Base-by-base conservation (phyloP, 2,888 invertebrate genomes). In the Diaphora mendica region DNA sequence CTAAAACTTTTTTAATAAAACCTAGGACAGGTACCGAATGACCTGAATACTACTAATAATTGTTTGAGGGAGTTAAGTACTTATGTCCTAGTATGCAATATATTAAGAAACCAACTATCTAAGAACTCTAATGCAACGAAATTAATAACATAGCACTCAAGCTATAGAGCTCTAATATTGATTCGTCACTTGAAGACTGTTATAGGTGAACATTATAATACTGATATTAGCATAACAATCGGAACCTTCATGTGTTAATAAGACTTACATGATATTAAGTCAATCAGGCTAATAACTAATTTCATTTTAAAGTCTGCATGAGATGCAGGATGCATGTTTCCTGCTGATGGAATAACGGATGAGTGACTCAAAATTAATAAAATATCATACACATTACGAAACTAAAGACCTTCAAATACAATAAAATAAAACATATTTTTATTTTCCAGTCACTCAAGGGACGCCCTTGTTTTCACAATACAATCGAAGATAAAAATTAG, bases 401-500 rank as follows among this genome's bases (percentile, higher is more conserved):
- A 42, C 42, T 62, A 39, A 62, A 70, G 42, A 70, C 70, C 70
- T 69, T 69, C 62, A 69, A 20, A 39, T 39, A 59, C 69, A 59
- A 69, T 69, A 9, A 39, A 39, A 39, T 11, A 20, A 30, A 0
- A 20, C 11, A 15, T 59, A 26, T 59, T 42, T 62, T 42, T 69
- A 42, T 70, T 39, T 81, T 76, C 64, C 66, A 77, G 78, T 77
- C 71, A 77, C 70, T 77, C 74, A 79, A 77, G 79, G 77, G 68
- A 68, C 77, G 76, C 70, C 83, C 81, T 86, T 81, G 82, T 79
- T 78, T 48, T 68, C 76, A 66, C 71, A 68, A 70, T 77, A 70
- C 76, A 48, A 75, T 73, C 72, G 64, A 85, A 82, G 81, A 81
- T 81, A 77, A 85, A 88, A 87, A 85, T 79, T 81, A 82, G 82